These are phyloP conservation scores for Disparrhopalites patrizii DNA, from an alignment of 2,888 invertebrate genomes.

Conservation along the genomic window DNA sequence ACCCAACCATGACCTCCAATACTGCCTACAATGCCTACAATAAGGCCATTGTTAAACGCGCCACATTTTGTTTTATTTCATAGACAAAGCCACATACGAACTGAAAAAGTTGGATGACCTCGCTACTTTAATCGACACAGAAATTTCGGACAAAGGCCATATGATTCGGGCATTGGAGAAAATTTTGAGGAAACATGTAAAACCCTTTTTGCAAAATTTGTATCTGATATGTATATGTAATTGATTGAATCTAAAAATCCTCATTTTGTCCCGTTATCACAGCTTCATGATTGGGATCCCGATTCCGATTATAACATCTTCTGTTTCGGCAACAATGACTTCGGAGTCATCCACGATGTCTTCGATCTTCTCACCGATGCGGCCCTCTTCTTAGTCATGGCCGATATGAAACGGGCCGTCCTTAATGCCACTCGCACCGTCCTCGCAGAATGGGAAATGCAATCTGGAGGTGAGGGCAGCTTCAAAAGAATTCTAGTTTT, in stretches of 20 bases:
- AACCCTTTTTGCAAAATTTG: neutral
- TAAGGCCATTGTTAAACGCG: no score
- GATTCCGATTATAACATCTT: slow-evolving; percentile 29
- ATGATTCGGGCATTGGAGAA: slow-evolving; percentile 27
- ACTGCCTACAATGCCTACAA: no score
- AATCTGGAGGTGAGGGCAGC: slow-evolving; percentile 17
- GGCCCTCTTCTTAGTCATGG: slow-evolving; percentile 23
- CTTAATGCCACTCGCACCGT: neutral
- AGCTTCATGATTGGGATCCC: slow-evolving; percentile 24
- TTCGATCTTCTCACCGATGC: slow-evolving; percentile 32
- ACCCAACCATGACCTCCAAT: neutral
- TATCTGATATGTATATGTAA: neutral
- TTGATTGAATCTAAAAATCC: neutral
- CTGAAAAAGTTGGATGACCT: slow-evolving; percentile 7
- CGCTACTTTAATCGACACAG: neutral
- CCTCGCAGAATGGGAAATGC: slow-evolving; percentile 6
- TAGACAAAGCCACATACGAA: slow-evolving; percentile 16
- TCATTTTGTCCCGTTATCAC: neutral
- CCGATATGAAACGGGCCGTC: slow-evolving; percentile 28
- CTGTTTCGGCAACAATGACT: slow-evolving; percentile 32
- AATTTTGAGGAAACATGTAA: slow-evolving; percentile 28
- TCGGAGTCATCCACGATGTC: slow-evolving; percentile 27
- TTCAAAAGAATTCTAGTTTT: neutral
- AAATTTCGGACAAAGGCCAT: slow-evolving; percentile 19
- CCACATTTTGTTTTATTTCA: neutral